phyloP scores from a whole-genome alignment of 2,113 vertebrate genomes.

The Suricata suricatta region DNA sequence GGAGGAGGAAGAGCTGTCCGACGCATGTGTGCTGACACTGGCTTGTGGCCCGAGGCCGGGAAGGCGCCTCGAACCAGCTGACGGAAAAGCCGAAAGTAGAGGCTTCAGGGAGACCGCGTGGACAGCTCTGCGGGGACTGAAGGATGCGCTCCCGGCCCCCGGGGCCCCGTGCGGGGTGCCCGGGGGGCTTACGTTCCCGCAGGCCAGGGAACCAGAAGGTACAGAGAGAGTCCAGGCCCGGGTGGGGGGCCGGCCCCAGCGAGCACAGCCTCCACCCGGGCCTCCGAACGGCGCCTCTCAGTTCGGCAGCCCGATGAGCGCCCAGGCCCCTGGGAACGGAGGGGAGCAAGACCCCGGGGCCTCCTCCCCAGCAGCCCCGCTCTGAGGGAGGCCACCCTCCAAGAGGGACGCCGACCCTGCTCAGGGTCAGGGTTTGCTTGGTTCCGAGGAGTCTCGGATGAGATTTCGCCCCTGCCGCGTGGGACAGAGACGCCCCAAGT shows the following conservation, averaged over 20 bases:
- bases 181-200: fast-evolving
- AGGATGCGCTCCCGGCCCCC: not conserved
- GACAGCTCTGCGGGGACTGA: not conserved
- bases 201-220: fast-evolving
- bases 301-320: not conserved
- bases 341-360: not conserved
- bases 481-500: not conserved
- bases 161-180: not conserved
- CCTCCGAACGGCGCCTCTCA: not conserved
- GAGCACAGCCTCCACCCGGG: too few relatives aligned
- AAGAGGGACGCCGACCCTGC: fast-evolving
- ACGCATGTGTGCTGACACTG: fast-evolving
- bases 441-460: not conserved
- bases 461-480: not conserved
- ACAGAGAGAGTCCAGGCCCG: not conserved
- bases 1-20: not conserved
- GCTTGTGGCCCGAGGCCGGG: not conserved
- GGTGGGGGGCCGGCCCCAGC: not conserved
- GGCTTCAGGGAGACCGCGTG: not conserved
- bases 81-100: not conserved
- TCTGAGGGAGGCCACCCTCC: not conserved
- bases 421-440: not conserved
- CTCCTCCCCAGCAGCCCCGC: too few relatives aligned
- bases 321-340: not conserved
- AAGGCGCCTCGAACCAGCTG: not conserved